phyloP scores from a whole-genome alignment of 2,113 vertebrate species.

The Gyps fulvus region DNA sequence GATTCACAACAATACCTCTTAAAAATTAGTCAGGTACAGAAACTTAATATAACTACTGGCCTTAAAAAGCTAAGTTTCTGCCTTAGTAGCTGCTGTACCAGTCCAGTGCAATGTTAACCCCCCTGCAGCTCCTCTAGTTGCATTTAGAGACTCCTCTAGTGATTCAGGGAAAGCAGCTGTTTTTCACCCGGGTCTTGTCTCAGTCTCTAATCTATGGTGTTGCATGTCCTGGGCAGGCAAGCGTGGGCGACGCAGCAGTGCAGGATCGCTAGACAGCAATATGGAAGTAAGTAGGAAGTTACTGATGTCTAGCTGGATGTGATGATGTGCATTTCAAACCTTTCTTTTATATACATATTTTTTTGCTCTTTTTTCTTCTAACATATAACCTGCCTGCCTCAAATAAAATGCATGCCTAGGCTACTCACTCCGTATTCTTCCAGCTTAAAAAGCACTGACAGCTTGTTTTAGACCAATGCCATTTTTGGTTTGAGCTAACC shows the following conservation, averaged over 20 bases:
- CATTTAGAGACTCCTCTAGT: conserved; percentile 32
- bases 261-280: conserved; percentile 99
- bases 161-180: conserved; percentile 49
- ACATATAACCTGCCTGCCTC: conserved; percentile 77
- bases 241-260: conserved; percentile 98
- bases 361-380: conserved; percentile 76
- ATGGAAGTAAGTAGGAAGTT: conserved; percentile 97
- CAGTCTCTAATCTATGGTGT: conserved; percentile 93
- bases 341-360: conserved; percentile 70
- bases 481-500: conserved; percentile 76
- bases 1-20: not conserved
- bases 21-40: not conserved
- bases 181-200: conserved; percentile 73
- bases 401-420: conserved; percentile 88
- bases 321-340: conserved; percentile 83
- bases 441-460: conserved; percentile 68
- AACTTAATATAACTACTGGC: not conserved
- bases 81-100: not conserved
- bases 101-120: not conserved
- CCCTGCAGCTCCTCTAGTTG: conserved; percentile 68
- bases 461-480: conserved; percentile 75
- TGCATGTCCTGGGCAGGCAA: conserved; percentile 99
- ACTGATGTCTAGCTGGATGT: conserved; percentile 81
- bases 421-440: conserved; percentile 80
- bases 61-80: not conserved